Evolutionary conservation across 2,113 vertebrate species (phyloP).

Genomic region (Triplophysa dalaica): DNA sequence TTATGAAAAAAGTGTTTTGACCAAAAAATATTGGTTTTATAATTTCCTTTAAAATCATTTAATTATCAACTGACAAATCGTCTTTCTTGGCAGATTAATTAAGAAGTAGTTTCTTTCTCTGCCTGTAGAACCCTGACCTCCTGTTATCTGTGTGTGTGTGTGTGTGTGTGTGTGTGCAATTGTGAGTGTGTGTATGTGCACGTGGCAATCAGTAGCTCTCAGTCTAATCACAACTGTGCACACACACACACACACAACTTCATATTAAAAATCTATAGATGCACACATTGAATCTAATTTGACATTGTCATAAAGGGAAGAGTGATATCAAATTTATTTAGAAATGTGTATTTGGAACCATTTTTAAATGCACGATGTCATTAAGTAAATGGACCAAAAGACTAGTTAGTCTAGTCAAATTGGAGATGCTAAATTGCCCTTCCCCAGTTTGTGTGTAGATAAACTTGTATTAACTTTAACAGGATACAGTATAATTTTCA

Average conservation of each 20-base stretch:
- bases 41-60: neutral
- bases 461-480: too few species aligned
- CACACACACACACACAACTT: too few species aligned
- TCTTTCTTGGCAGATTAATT: constrained; percentile 24
- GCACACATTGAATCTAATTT: neutral
- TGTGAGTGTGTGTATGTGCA: neutral
- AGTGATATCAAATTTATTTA: too few species aligned
- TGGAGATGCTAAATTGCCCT: too few species aligned
- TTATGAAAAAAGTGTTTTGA: neutral
- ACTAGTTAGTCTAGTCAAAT: too few species aligned
- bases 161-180: neutral
- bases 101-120: neutral
- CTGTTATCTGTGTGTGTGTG: neutral
- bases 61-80: neutral
- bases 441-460: too few species aligned
- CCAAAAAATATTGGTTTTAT: neutral
- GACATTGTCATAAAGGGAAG: too few species aligned
- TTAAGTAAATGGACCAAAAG: too few species aligned
- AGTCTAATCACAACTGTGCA: neutral
- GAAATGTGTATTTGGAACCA: too few species aligned
- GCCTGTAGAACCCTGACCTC: neutral
- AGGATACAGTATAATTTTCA: too few species aligned
- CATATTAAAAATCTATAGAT: neutral
- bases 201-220: constrained; percentile 2
- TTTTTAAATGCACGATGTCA: too few species aligned